Evolutionary conservation across 2,888 invertebrate species (phyloP), one percentile per base, ranked within the genome.

Genomic region (Andrena fulva): DNA sequence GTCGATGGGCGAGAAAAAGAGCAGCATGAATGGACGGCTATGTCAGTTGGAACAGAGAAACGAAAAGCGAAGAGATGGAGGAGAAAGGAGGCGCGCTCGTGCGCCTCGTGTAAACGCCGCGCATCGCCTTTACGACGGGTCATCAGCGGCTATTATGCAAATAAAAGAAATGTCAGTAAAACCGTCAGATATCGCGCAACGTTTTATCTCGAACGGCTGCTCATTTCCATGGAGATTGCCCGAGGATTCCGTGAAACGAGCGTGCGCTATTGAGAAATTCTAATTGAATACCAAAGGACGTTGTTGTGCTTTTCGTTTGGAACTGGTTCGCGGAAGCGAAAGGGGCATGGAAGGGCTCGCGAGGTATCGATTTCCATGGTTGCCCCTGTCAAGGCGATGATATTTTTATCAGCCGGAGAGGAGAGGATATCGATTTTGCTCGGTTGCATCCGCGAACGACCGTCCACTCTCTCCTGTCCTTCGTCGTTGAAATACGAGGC

Each of bases 141-240:
- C 82, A 82, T 82, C 74, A 71, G 29, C 56, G 77, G 63, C 74
- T 71, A 75, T 82, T 82, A 84, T 84, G 84, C 82, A 82, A 82
- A 84, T 82, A 75, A 82, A 84, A 50, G 75, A 78, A 82, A 69
- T 50, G 31, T 10, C 33, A 29, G 78, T 78, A 75, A 78, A 82
- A 60, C 82, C 71, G 60, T 54, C 60, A 64, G 78, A 84, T 84
- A 82, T 82, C 56, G 77, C 27, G 71, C 63, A 74, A 64, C 52
- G 73, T 63, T 75, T 70, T 66, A 81, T 77, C 77, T 33, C 48
- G 42, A 54, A 52, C 64, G 59, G 33, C 35, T 59, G 20, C 33
- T 27, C 64, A 35, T 68, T 64, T 60, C 59, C 56, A 27, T 59
- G 33, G 16, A 42, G 20, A 24, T 68, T 42, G 70, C 71, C 20